Evolutionary conservation across 1,140 invertebrate genomes (phyloP).

Genomic region (Musca vetustissima): DNA sequence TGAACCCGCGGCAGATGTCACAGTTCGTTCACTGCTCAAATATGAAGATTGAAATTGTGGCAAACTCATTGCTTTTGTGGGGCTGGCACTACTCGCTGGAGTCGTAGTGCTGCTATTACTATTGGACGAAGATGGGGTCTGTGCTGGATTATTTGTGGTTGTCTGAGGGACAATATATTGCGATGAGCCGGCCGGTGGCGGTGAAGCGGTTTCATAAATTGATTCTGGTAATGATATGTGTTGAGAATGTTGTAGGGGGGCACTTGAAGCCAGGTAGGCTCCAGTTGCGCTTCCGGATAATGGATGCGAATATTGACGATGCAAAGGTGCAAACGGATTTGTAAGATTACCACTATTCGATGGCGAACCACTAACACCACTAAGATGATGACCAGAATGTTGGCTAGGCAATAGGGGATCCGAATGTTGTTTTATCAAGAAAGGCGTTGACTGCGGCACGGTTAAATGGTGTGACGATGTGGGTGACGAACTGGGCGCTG

Average conservation of each 20-base stretch:
- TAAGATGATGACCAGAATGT: slow-evolving; percentile 54
- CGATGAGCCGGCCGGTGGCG: slow-evolving; percentile 49
- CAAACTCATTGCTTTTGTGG: slow-evolving; percentile 26
- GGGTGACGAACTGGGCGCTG: slow-evolving; percentile 56
- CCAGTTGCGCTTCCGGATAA: slow-evolving; percentile 31
- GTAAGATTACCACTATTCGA: slow-evolving; percentile 32
- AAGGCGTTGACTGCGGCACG: slow-evolving; percentile 59
- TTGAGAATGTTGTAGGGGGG: slow-evolving; percentile 47
- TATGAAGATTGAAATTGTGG: slow-evolving; percentile 28
- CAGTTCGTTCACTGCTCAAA: slow-evolving; percentile 11
- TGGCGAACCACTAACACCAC: slow-evolving; percentile 45
- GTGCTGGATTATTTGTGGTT: neutral
- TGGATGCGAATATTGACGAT: slow-evolving; percentile 60
- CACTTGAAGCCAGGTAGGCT: slow-evolving; percentile 36
- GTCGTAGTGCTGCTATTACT: slow-evolving; percentile 30
- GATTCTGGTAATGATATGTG: slow-evolving; percentile 52
- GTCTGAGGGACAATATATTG: slow-evolving; percentile 50
- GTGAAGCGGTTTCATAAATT: slow-evolving; percentile 50
- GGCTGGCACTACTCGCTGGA: slow-evolving; percentile 26
- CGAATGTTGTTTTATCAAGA: slow-evolving; percentile 67
- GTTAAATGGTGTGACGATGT: slow-evolving; percentile 61
- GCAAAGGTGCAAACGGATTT: slow-evolving; percentile 54
- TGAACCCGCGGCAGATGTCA: slow-evolving; percentile 5
- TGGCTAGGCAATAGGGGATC: slow-evolving; percentile 65
- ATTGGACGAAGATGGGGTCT: slow-evolving; percentile 30